phyloP scores from a whole-genome alignment of 2,113 vertebrate species.

The Carassius auratus region DNA sequence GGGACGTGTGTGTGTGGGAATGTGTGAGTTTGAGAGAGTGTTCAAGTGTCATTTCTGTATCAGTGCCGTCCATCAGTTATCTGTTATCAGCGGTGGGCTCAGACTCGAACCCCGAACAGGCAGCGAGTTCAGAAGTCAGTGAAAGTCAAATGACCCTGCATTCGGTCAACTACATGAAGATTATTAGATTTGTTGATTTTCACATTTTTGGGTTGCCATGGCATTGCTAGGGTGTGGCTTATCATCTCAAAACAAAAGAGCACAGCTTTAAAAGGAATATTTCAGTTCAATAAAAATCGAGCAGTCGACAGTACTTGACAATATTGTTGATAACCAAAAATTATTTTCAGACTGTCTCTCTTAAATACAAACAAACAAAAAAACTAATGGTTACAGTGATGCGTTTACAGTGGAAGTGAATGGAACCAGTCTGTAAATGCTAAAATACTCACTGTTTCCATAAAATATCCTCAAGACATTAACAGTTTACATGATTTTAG shows the following conservation, averaged over 20 bases:
- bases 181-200: not conserved
- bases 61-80: conserved; percentile 50
- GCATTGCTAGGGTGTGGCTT: not conserved
- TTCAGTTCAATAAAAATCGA: too few species aligned
- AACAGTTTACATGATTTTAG: not conserved
- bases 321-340: too few species aligned
- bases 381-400: too few species aligned
- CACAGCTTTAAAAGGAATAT: too few species aligned
- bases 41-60: conserved; percentile 46
- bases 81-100: conserved; percentile 39
- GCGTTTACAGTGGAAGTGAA: too few species aligned
- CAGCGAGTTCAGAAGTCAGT: conserved; percentile 23
- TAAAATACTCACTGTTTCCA: not conserved
- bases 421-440: too few species aligned
- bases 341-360: too few species aligned
- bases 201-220: not conserved
- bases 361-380: too few species aligned
- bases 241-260: too few species aligned
- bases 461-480: not conserved
- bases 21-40: not conserved
- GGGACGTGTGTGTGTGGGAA: not conserved
- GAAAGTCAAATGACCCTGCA: conserved; percentile 41
- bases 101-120: conserved; percentile 27
- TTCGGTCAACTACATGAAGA: not conserved
- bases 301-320: too few species aligned